Base-by-base conservation (phyloP, 2,113 vertebrate species). In the Aptenodytes forsteri region DNA sequence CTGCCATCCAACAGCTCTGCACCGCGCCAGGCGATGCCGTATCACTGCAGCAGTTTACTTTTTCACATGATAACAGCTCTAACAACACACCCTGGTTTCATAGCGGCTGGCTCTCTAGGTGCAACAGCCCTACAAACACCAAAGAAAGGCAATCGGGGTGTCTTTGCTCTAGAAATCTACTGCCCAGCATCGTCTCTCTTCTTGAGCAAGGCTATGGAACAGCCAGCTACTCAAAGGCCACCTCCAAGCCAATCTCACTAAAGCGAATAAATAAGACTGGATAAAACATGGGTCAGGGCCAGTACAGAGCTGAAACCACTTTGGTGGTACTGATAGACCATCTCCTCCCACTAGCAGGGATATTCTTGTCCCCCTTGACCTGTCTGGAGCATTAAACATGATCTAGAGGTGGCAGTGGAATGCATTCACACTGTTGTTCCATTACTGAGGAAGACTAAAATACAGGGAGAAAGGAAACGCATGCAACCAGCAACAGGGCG, bases 1-100 rank as follows among this genome's bases (percentile, higher is more conserved):
- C 56, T 36, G 32, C 19, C 9, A 2, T 6, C 67, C 38, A 2
- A 11, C 69, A 65, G 76, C 67, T 23, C 47, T 5, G 12, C 80
- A 21, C 34, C 13, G 0, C 22, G 1, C 34, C 27, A 6, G 75
- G 66, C 2, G 7, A 50, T 10, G 15, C 42, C 3, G 0, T 2
- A 12, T 7, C 29, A 6, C 26, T 1, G 0, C 4, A 1, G 3
- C 14, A 2, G n/a, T 4, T 44, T 16, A 3, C 52, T 56, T 2
- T 10, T 11, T 50, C 47, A n/a, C 30, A 1, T 0, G 2, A 34
- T 6, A 11, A 11, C 30, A 49, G 80, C 50, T 38, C 69, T 29
- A 9, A 14, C n/a, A 32, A 6, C 20, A 38, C 71, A 13, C 3
- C 1, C 46, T 29, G 32, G 21, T 40, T 17, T 30, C 64, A 8